phyloP scores from a whole-genome alignment of 2,888 invertebrate genomes.

The Dinocampus coccinellae region DNA sequence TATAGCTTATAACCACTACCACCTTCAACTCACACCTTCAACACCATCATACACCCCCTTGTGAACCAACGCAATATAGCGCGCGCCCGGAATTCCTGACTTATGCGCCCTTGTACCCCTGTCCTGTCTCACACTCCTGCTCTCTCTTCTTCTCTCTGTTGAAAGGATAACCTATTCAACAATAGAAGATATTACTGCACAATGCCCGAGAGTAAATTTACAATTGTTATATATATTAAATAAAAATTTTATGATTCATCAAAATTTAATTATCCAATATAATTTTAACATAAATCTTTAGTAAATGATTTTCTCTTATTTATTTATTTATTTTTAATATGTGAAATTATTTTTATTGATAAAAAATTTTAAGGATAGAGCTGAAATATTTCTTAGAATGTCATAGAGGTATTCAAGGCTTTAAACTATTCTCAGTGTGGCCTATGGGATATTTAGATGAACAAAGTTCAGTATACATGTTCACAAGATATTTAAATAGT shows the following conservation, averaged over 20 bases:
- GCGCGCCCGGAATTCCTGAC: slow-evolving; percentile 69
- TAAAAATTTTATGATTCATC: neutral
- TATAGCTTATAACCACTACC: slow-evolving; percentile 67
- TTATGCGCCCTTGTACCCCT: slow-evolving; percentile 63
- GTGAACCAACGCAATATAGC: slow-evolving; percentile 64
- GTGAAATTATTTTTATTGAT: neutral
- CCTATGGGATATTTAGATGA: slow-evolving; percentile 21
- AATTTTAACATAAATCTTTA: too few relatives aligned
- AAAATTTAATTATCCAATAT: too few relatives aligned
- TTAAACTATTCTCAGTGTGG: slow-evolving; percentile 27
- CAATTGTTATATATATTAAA: slow-evolving; percentile 3
- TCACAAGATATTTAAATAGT: neutral
- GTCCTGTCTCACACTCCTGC: too few relatives aligned
- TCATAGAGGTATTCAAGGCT: slow-evolving; percentile 35
- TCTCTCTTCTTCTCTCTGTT: slow-evolving; percentile 53
- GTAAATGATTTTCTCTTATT: too few relatives aligned
- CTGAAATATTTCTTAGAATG: neutral
- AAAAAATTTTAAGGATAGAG: neutral
- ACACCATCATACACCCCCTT: slow-evolving; percentile 33
- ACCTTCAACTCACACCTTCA: slow-evolving; percentile 33
- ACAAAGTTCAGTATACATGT: slow-evolving; percentile 41
- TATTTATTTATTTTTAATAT: too few relatives aligned
- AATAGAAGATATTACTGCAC: neutral
- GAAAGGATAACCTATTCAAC: slow-evolving; percentile 48
- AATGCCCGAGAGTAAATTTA: neutral